Base-by-base conservation (phyloP, 92 coral and sea anemone genomes). In the Phenganax stokvisi region DNA sequence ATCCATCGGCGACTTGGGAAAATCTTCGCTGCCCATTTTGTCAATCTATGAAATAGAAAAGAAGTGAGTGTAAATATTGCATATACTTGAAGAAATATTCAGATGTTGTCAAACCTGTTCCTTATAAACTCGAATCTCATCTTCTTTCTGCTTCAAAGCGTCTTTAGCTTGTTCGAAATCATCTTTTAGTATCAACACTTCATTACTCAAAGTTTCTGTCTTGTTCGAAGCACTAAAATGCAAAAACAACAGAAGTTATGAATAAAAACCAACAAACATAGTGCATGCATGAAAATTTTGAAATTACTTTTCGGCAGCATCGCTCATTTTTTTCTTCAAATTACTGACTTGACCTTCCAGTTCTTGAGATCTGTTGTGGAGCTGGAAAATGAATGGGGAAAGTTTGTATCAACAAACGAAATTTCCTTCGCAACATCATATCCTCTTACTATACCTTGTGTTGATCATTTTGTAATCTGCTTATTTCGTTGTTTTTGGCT, bases 91-190 rank as follows among this genome's bases (percentile, higher is more conserved):
- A 37, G 47, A 37, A 37, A 37, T 37, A 2, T 37, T 37, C 47
- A 16, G 12, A 28, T 55, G 60, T 7, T 11, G 31, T 54, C 77
- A 68, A 65, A 92, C 97, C 93, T 90, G 91, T 28, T 82, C 86
- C 53, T 82, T 93, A 75, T 86, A 91, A 51, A 77, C 85, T 15
- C 60, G 71, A 0, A 90, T 84, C 73, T 93, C 94, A 5, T 87
- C 91, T 7, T 85, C 84, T 56, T 86, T 88, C n/a, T 85, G 81
- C 64, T 89, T 85, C 65, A 87, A 70, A 20, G 77, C 57, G 16
- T 67, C 71, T 44, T 77, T 84, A 2, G 65, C 84, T 12, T 52
- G 72, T 71, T 85, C 84, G 57, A 91, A 76, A 57, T 86, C 89
- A 12, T 72, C 77, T 70, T 87, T 82, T 54, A 86, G 71, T 16